Evolutionary conservation across 2,888 invertebrate species (phyloP).

Genomic region (Lumbricus terrestris): DNA sequence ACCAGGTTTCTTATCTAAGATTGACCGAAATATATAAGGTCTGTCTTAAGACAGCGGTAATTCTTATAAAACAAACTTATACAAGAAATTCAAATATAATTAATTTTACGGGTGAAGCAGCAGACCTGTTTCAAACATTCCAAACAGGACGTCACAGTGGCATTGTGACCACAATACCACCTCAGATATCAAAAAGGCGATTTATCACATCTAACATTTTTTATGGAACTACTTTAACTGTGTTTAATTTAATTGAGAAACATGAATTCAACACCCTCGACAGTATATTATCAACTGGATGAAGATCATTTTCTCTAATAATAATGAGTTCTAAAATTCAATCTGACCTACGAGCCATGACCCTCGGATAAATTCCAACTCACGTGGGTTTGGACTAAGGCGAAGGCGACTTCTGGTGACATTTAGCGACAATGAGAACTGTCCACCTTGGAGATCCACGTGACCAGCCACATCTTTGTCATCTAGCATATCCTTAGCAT

Average conservation of each 20-base stretch:
- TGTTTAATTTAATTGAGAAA: no score
- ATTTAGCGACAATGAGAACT: slow-evolving; percentile 4
- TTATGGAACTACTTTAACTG: no score
- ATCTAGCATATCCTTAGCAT: slow-evolving; percentile 9
- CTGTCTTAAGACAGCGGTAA: neutral
- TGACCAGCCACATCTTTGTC: slow-evolving; percentile 10
- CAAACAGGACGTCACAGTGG: neutral
- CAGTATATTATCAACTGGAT: neutral
- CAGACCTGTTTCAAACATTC: neutral
- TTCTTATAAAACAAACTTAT: no score
- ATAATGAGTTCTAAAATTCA: neutral
- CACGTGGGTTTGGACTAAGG: slow-evolving; percentile 25
- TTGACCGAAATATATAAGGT: neutral
- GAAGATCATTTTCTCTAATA: neutral
- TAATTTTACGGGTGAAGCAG: neutral
- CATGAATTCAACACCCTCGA: neutral
- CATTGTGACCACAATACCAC: neutral
- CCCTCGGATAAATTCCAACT: neutral
- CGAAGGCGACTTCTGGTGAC: slow-evolving; percentile 19
- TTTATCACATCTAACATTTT: neutral
- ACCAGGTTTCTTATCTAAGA: neutral
- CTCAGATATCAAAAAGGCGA: no score
- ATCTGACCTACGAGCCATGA: neutral
- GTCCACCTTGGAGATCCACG: neutral
- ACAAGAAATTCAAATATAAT: neutral